Evolutionary conservation across 2,797 vertebrate genomes (phyloP), one percentile per base, ranked within the genome.

Genomic region (Sphenodon punctatus): DNA sequence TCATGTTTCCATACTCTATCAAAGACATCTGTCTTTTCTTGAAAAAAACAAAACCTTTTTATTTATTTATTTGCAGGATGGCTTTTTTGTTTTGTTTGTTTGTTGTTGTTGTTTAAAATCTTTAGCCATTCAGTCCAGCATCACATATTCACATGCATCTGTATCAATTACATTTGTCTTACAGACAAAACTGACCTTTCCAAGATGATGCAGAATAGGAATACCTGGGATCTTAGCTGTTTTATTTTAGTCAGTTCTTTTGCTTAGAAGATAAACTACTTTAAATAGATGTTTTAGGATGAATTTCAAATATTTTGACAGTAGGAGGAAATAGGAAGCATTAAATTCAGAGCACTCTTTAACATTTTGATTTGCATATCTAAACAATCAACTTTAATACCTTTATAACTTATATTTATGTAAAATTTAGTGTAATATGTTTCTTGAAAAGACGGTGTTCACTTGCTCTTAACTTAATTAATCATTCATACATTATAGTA

Each of bases 191-290:
- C 61, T 85, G 20, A 84, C 81, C 66, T 92, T 92, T 84, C 34
- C 76, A 92, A 88, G 87, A 51, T 38, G 46, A 90, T 90, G 39
- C 38, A 77, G 70, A 75, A 75, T 91, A 88, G 88, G 84, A 94
- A 87, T 92, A 90, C 93, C 89, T 90, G 85, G 88, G 91, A 93
- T 95, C 91, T 95, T 95, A 95, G 88, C 88, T 90, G 90, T 93
- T 95, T 86, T 80, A 76, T 85, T n/a, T 74, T 89, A 92, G 71
- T 76, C 71, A 68, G 19, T 70, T 49, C 3, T 63, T 46, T 12
- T 82, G 34, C 61, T 75, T 20, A 63, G 79, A 68, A 87, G 38
- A 19, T 46, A 67, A 48, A 16, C 22, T 43, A 11, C n/a, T 2
- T 25, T 30, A 71, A 17, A 4, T 23, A 67, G 55, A 49, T 53